Evolutionary conservation across 2,888 invertebrate genomes (phyloP), one percentile per base, ranked within the genome.

Genomic region (Priocnemis perturbator): DNA sequence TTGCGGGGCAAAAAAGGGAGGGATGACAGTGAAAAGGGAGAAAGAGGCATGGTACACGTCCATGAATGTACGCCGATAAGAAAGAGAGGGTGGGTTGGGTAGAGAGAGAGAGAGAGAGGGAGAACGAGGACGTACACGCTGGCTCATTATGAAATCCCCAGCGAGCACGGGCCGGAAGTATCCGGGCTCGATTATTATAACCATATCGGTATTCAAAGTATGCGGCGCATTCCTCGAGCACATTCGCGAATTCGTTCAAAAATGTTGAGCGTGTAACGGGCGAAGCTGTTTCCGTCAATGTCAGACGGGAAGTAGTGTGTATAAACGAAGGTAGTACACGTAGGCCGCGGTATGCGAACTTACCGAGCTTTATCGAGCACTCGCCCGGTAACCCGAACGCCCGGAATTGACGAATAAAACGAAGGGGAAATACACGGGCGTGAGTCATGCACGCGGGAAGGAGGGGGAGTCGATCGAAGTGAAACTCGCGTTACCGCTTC

Each of bases 1-100:
- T 83, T 83, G 80, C 81, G 77, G 74, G 69, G 75, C 71, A 74
- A 74, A 77, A 72, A 64, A 73, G 47, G 47, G 50, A 45, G 47
- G 14, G 45, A n/a, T 5, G 47, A 45, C 9, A 44, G 37, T n/a
- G 20, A 44, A 17, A 11, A 37, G 19, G 37, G 37, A 37, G 23
- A 7, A 37, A 23, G 44, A 59, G 5, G 9, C 26, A 26, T 5
- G 26, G 3, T 26, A 26, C 26, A 26, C 26, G 26, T 26, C 26
- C 2, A 55, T 47, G 23, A 15, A 11, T n/a, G 57, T 11, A 37
- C 37, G 37, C 7, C 37, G 37, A 37, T 37, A 37, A 11, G 15
- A 64, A 56, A 53, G 55, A 26, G 30, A 47, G 19, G 44, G 47
- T 5, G 19, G 37, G 14, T 7, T 44, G 21, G 15, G 48, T 2